Evolutionary conservation across 2,113 vertebrate species (phyloP), one percentile per base, ranked within the genome.

Genomic region (Nicator chloris): DNA sequence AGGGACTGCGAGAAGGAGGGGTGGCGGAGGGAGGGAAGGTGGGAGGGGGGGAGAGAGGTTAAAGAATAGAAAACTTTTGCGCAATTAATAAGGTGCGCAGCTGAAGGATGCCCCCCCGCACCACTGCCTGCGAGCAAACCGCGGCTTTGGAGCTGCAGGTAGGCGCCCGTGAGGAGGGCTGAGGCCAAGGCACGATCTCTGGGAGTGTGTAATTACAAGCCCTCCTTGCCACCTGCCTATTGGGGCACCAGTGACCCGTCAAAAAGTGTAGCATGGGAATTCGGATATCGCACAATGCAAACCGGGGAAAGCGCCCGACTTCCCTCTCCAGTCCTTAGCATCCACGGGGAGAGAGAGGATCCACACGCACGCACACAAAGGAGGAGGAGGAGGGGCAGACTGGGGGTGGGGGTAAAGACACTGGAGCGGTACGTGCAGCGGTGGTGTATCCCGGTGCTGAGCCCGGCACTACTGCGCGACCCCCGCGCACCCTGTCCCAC

Each of bases 221-320:
- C 98, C 98, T 98, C 98, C 98, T 98, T 98, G 98, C 98, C 98
- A 99, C 99, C 98, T 99, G 98, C 98, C 99, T 98, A 98, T 99
- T 99, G 98, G 99, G 98, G 98, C n/a, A 42, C 98, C 99, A 99
- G 98, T 99, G 99, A 99, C 99, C 99, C 99, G 99, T 99, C 98
- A 99, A 99, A 99, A 99, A 99, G 98, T 98, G 98, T 99, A 98
- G 99, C 99, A 99, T 99, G 99, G 99, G 99, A 99, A 99, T 99
- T 98, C 98, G 97, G 97, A 98, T 96, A 94, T 96, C 95, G 97
- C 97, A 98, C 98, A 97, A 98, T 98, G 98, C 98, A 86, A 94
- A 97, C 97, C 95, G 97, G 97, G 97, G 98, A 98, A 98, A 98
- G 98, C 81, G 79, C 97, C 98, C 96, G 89, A 98, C 94, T 90